Conservation (phyloP, 2,797 vertebrate genomes). For the Melopsittacus undulatus region DNA sequence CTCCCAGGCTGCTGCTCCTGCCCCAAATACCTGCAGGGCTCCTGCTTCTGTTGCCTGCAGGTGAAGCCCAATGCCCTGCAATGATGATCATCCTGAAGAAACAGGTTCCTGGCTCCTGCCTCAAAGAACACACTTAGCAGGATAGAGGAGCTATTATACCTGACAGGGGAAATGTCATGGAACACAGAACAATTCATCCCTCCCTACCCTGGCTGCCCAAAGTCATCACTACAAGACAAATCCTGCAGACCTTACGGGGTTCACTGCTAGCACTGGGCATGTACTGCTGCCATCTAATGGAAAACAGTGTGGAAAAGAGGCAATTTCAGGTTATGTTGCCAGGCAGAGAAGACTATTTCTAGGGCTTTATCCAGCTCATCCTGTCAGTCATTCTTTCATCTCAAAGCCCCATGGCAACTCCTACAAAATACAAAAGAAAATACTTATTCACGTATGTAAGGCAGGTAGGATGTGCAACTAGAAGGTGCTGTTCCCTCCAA, state of each 20-base stretch:
- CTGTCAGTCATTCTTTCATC: background rate
- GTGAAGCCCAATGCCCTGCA: background rate
- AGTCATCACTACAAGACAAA: background rate
- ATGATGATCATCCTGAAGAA: rapidly evolving
- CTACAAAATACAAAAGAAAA: background rate
- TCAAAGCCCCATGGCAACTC: background rate
- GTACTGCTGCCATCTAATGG: slow-evolving; percentile 12
- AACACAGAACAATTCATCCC: no score
- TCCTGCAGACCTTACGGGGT: rapidly evolving
- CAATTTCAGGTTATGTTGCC: background rate
- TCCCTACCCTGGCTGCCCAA: background rate
- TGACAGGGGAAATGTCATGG: background rate
- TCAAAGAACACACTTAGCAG: background rate
- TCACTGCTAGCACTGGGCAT: background rate
- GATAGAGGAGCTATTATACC: rapidly evolving
- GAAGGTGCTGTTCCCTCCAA: background rate
- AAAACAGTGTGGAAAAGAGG: background rate
- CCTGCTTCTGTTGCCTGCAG: background rate
- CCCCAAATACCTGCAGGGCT: background rate
- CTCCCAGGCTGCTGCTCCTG: background rate
- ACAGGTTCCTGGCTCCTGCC: background rate
- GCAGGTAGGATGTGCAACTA: background rate
- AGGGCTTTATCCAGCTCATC: background rate
- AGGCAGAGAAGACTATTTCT: background rate
- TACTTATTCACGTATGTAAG: background rate